Percentiles rank a stretch among this genome's conserved stretches.
Evolutionary conservation across 2,888 invertebrate genomes (phyloP).

Genomic region (Asteroscopus sphinx): DNA sequence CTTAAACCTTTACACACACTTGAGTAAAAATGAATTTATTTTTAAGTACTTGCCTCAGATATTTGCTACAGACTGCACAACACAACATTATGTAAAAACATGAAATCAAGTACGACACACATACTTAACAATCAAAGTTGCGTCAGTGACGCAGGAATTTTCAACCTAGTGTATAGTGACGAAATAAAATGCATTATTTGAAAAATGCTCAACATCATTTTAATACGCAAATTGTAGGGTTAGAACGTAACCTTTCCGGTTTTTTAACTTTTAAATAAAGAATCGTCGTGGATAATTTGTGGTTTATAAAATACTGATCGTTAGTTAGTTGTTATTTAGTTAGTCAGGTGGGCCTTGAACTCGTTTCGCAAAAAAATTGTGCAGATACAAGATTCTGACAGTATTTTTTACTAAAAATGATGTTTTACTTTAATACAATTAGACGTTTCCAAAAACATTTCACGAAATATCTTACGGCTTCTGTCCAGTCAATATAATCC

Average conservation of each 20-base stretch:
- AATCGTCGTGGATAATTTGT: constrained; percentile 45
- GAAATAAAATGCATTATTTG: constrained; percentile 55
- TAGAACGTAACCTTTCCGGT: constrained; percentile 29
- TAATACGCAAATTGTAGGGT: constrained; percentile 33
- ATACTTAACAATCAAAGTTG: constrained; percentile 53
- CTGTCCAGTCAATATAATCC: not conserved
- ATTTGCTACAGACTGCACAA: constrained; percentile 53
- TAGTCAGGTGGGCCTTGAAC: too few relatives aligned
- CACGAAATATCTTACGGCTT: not conserved
- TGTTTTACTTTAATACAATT: constrained; percentile 24
- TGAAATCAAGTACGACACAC: constrained; percentile 59
- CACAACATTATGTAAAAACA: constrained; percentile 57
- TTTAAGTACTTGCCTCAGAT: constrained; percentile 44
- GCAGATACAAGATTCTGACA: constrained; percentile 3
- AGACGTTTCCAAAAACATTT: not conserved
- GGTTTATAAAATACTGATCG: constrained; percentile 33
- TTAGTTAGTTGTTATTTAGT: constrained; percentile 24
- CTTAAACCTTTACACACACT: constrained; percentile 25
- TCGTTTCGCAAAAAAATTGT: too few relatives aligned
- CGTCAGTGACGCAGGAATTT: constrained; percentile 44
- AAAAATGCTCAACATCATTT: constrained; percentile 40
- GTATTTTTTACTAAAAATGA: constrained; percentile 15
- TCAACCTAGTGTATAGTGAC: constrained; percentile 41
- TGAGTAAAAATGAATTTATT: constrained; percentile 15
- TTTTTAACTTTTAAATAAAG: constrained; percentile 41